Conservation (phyloP, 1,140 invertebrate species). For the Sminthurinus signatus region DNA sequence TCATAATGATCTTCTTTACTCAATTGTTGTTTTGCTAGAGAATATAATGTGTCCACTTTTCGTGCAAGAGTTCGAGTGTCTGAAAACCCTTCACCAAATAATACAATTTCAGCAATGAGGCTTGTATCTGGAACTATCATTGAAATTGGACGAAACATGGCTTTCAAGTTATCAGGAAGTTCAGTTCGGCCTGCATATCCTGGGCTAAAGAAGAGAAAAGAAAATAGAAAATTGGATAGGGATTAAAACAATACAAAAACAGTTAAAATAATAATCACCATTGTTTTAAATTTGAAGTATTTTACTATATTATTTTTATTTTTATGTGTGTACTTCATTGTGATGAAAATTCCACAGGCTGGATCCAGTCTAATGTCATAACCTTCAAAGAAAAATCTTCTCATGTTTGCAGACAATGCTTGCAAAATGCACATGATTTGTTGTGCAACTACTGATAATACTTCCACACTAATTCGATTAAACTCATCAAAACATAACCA, state of each 20-base stretch:
- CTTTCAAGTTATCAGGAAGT: constrained; percentile 84
- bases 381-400: constrained; percentile 72
- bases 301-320: no score
- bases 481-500: constrained; percentile 76
- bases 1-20: constrained; percentile 80
- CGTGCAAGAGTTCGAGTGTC: constrained; percentile 68
- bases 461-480: constrained; percentile 83
- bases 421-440: constrained; percentile 66
- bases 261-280: no score
- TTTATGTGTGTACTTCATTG: no score
- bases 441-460: constrained; percentile 74
- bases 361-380: constrained; percentile 62
- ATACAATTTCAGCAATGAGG: constrained; percentile 79
- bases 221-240: no score
- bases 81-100: constrained; percentile 81
- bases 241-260: no score
- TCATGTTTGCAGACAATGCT: constrained; percentile 59
- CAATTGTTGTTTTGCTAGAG: constrained; percentile 63
- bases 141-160: constrained; percentile 85
- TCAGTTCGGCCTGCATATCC: constrained; percentile 57
- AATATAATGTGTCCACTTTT: constrained; percentile 68
- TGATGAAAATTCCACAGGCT: constrained; percentile 81
- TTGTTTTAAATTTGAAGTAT: no score
- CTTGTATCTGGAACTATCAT: constrained; percentile 89
- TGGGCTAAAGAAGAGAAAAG: neutral